Evolutionary conservation across 1,140 invertebrate genomes (phyloP), one percentile per base, ranked within the genome.

Genomic region (Agrypnia vestita): DNA sequence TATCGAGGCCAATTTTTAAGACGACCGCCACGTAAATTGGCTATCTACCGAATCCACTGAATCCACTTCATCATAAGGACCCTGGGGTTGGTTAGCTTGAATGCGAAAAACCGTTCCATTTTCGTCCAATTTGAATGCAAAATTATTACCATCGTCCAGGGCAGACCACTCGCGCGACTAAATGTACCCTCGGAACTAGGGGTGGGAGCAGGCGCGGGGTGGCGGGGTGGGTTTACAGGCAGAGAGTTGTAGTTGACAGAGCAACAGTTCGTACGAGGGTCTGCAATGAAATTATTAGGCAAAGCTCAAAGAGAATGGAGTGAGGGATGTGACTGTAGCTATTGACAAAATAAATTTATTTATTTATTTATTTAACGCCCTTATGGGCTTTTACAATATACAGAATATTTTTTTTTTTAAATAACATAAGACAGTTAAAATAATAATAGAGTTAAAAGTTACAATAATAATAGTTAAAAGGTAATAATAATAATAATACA

Each of bases 41-140:
- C 6, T 35, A n/a, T n/a, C n/a, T n/a, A n/a, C n/a, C n/a, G n/a
- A 6, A 35, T 35, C 25, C 25, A 6, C 6, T 35, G 6, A 3
- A 35, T 35, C 25, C 25, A 35, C 25, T 1, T 35, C 25, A 6
- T 35, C 25, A 6, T 6, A 6, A 35, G 25, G 17, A 59, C 15
- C 55, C 0, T 10, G 7, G 53, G n/a, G 53, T 55, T n/a, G 17
- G n/a, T 19, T 21, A 59, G 12, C 61, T 64, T 0, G 35, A 7
- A 64, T 21, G 11, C 15, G n/a, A 35, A 35, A 64, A 64, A 43
- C 61, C 21, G 61, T 64, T n/a, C 61, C 61, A 4, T 44, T 8
- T 64, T 64, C 61, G 13, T 64, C 61, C 61, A 64, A 64, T 64
- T 64, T 64, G 61, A 64, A 64, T 64, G 61, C 61, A 64, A 64